A percentile compares a stretch with the other conserved stretches of the same genome.
Evolutionary conservation across 2,888 invertebrate species (phyloP).

Genomic region (Plusia festucae): DNA sequence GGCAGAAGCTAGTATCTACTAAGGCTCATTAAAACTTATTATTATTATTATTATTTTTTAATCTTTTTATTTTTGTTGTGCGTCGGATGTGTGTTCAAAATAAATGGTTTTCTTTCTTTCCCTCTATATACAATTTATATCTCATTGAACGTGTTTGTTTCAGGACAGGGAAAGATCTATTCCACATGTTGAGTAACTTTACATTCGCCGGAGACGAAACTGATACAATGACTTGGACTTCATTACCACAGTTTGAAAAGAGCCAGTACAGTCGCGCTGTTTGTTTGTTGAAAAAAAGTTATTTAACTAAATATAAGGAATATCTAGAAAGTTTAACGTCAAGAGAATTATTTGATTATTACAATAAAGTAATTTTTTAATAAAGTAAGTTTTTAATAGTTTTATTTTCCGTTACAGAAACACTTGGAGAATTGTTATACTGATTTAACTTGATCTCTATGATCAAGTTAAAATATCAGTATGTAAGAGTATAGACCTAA

Average conservation of each 20-base stretch:
- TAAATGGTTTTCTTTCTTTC: no score
- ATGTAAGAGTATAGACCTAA: no score
- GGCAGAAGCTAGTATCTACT: no score
- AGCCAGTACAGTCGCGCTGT: conserved; percentile 70
- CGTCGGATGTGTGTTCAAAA: no score
- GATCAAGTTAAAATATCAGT: no score
- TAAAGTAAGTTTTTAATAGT: conserved; percentile 17
- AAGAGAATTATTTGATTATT: conserved; percentile 72
- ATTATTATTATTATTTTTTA: no score
- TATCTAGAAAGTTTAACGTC: conserved; percentile 77
- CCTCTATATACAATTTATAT: no score
- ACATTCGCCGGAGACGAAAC: conserved; percentile 40
- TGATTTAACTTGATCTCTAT: no score
- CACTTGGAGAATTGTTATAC: no score
- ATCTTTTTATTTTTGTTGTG: no score
- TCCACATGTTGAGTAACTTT: conserved; percentile 61
- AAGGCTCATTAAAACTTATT: no score
- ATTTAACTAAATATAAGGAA: conserved; percentile 73
- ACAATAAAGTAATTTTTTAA: conserved; percentile 62
- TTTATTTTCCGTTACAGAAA: conserved; percentile 13
- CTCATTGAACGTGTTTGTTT: conserved; percentile 32
- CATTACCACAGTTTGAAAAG: conserved; percentile 66
- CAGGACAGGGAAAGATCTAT: conserved; percentile 76
- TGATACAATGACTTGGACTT: conserved; percentile 60
- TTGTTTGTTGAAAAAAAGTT: conserved; percentile 72